Conservation (phyloP, 2,113 vertebrate genomes). For the Elanoides forficatus region DNA sequence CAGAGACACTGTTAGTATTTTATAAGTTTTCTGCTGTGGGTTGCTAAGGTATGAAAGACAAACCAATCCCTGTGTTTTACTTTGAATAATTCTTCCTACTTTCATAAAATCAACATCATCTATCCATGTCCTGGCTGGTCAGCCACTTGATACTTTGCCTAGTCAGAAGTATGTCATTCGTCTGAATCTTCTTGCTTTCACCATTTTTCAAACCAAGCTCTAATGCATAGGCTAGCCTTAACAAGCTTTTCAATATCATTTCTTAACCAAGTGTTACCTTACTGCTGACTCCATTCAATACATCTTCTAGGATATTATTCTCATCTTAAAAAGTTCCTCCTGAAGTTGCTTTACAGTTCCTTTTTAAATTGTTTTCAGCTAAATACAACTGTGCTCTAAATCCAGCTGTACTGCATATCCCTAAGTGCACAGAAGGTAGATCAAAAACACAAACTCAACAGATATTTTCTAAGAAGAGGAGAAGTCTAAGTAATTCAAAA, state of each 20-base stretch:
- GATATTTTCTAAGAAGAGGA: not conserved
- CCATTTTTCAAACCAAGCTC: not conserved
- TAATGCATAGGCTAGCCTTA: not conserved
- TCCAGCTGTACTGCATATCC: not conserved
- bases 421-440: not conserved
- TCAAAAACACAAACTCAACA: not conserved
- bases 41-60: not conserved
- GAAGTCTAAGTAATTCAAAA: not conserved
- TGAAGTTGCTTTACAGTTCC: not conserved
- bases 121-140: not conserved
- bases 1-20: not conserved
- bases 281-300: not conserved
- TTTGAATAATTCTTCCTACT: not conserved
- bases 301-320: not conserved
- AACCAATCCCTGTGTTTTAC: not conserved
- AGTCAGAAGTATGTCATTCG: not conserved
- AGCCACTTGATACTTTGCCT: not conserved
- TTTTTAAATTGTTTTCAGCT: not conserved
- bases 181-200: not conserved
- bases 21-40: not conserved
- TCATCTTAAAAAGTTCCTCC: not conserved
- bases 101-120: not conserved
- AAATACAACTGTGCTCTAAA: not conserved
- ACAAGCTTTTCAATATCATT: not conserved
- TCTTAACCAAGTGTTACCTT: not conserved